Percentiles rank a stretch among this genome's conserved stretches.
These are phyloP conservation scores for Diadumene lineata DNA, from an alignment of 92 coral and sea anemone genomes.

Conservation along the genomic window DNA sequence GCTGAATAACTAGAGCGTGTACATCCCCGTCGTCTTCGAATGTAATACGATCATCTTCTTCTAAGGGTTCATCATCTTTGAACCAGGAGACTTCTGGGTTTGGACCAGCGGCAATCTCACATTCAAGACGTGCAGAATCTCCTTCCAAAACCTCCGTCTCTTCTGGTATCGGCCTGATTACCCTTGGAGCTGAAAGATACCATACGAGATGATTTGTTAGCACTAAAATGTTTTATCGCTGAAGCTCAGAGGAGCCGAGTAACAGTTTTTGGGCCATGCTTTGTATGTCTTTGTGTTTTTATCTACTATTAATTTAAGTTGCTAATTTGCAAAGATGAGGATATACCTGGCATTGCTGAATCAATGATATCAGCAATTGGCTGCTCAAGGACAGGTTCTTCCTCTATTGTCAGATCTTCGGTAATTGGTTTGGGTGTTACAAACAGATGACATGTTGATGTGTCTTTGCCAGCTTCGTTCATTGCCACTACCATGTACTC, in stretches of 20 bases:
- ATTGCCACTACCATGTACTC: constrained; percentile 83
- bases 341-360: constrained; percentile 4
- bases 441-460: constrained; percentile 56
- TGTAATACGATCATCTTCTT: constrained; percentile 68
- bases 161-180: constrained; percentile 62
- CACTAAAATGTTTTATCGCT: too few relatives aligned
- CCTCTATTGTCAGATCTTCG: constrained; percentile 63
- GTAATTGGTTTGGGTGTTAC: constrained; percentile 70
- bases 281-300: too few relatives aligned
- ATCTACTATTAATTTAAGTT: too few relatives aligned
- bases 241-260: too few relatives aligned
- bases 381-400: constrained; percentile 43
- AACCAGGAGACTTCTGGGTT: constrained; percentile 74
- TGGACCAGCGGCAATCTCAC: constrained; percentile 72
- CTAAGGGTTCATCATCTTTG: constrained; percentile 72
- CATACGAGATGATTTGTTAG: too few relatives aligned
- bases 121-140: constrained; percentile 72
- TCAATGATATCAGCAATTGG: background rate
- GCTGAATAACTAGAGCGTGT: constrained; percentile 68
- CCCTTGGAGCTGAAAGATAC: constrained; percentile 34
- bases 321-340: background rate
- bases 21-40: constrained; percentile 69
- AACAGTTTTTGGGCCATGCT: too few relatives aligned
- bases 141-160: constrained; percentile 87
- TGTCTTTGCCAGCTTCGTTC: constrained; percentile 93